phyloP scores from a whole-genome alignment of 2,797 vertebrate species.

The Urosaurus nigricauda region DNA sequence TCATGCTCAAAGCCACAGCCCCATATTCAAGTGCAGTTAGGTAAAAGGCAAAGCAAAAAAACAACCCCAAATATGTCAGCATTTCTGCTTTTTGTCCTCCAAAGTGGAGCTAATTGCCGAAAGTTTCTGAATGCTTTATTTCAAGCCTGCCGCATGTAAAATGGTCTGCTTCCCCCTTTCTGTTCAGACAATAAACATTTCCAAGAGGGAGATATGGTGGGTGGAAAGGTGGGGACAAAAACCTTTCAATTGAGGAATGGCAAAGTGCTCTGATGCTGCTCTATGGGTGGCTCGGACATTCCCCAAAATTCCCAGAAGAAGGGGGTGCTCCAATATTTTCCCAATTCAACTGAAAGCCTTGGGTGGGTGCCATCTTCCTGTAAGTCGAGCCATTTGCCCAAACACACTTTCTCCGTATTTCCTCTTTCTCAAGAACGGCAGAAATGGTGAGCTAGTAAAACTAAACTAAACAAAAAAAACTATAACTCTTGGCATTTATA shows the following conservation, averaged over 20 bases:
- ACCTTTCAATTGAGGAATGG: too few relatives aligned
- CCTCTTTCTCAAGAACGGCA: not conserved
- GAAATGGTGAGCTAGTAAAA: not conserved
- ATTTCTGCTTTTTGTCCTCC: constrained; percentile 61
- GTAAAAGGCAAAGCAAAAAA: constrained; percentile 36
- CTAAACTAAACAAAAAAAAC: not conserved
- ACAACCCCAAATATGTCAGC: not conserved
- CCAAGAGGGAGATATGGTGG: too few relatives aligned
- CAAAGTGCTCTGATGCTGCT: not conserved
- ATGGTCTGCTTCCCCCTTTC: constrained; percentile 11
- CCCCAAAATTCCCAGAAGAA: not conserved
- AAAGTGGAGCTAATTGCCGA: constrained; percentile 50
- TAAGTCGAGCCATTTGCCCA: not conserved
- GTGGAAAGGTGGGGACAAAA: too few relatives aligned
- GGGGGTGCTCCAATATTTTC: not conserved
- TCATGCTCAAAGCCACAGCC: constrained; percentile 53
- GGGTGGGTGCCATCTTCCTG: not conserved
- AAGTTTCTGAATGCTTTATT: constrained; percentile 48
- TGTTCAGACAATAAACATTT: too few relatives aligned
- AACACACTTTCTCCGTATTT: not conserved
- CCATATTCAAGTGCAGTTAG: not conserved
- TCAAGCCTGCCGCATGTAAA: constrained; percentile 51
- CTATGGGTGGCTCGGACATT: not conserved
- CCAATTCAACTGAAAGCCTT: too few relatives aligned
- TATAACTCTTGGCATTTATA: not conserved